Base-by-base conservation (phyloP, 2,797 vertebrate genomes). In the Columba guinea region DNA sequence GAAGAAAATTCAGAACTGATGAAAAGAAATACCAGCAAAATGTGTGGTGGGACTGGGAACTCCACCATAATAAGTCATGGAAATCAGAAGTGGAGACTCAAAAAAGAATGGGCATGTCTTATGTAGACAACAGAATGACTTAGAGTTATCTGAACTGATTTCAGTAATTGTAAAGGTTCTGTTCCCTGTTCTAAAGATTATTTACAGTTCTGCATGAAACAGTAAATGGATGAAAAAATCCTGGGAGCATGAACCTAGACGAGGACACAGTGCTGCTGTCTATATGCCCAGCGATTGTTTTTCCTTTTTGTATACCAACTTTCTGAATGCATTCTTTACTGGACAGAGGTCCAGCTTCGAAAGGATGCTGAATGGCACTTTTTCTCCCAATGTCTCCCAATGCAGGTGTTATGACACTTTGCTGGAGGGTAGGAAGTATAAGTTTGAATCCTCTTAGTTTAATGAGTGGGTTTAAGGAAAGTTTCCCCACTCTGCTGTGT, bases 1-100 rank as follows among this genome's bases (percentile, higher is more conserved):
- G 34, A 75, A 81, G n/a, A 30, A 87, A 89, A 87, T 78, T 89
- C 56, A 91, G 78, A 92, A 89, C 37, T 64, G 73, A 65, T 89
- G 70, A 83, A 85, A 95, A 94, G 63, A 90, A 93, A 95, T 80
- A 80, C 34, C 37, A 67, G 55, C 37, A 55, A 56, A 94, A 77
- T 39, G 18, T 69, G 58, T 58, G 34, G 20, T 49, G 84, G 80
- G 22, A 49, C 51, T 73, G 27, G 13, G 46, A 94, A 64, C 64
- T 63, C 60, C 34, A 69, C 20, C 17, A 19, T 24, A 83, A 15
- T 49, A 80, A 68, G 46, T 52, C 2, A 5, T 58, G 51, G 34
- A 92, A 87, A 22, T 13, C 39, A 58, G 32, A 53, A 91, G 55
- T 17, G 70, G 69, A 79, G 46, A 76, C 37, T 71, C 37, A 77